Evolutionary conservation across 2,797 vertebrate genomes (phyloP).

Genomic region (Ambastaia sidthimunki): DNA sequence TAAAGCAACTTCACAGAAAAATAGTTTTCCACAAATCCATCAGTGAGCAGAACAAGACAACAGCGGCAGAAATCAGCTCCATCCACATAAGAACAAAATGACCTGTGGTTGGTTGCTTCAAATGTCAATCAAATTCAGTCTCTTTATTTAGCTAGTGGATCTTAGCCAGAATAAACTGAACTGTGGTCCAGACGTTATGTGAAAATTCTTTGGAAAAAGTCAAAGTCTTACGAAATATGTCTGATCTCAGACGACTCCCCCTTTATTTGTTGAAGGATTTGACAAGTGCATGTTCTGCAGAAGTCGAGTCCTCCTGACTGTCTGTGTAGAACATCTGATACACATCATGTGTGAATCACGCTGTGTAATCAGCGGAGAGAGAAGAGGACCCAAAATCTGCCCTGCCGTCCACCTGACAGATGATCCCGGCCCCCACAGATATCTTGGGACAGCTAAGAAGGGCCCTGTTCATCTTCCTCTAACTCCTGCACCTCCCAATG

Average conservation of each 20-base stretch:
- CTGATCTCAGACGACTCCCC: neutral
- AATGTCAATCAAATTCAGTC: too few relatives aligned
- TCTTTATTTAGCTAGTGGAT: too few relatives aligned
- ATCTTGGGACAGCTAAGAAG: conserved; percentile 33
- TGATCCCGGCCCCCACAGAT: conserved; percentile 28
- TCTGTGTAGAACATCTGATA: conserved; percentile 28
- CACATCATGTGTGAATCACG: conserved; percentile 45
- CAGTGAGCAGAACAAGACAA: neutral
- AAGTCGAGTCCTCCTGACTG: neutral
- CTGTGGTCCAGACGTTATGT: neutral
- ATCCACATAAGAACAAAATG: too few relatives aligned
- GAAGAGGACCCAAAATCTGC: conserved; percentile 4
- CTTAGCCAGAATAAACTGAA: neutral
- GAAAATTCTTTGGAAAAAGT: too few relatives aligned
- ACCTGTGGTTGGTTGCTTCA: too few relatives aligned
- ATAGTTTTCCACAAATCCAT: neutral
- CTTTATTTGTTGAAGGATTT: neutral
- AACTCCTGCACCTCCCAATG: conserved; percentile 10
- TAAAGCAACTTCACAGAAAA: too few relatives aligned
- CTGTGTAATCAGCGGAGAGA: conserved; percentile 41
- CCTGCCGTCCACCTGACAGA: conserved; percentile 35
- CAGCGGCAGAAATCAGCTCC: neutral
- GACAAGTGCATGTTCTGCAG: neutral
- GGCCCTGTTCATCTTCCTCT: conserved; percentile 37
- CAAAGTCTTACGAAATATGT: too few relatives aligned